These are phyloP conservation scores for Aphidius ervi DNA, from an alignment of 1,140 invertebrate genomes.

Conservation along the genomic window DNA sequence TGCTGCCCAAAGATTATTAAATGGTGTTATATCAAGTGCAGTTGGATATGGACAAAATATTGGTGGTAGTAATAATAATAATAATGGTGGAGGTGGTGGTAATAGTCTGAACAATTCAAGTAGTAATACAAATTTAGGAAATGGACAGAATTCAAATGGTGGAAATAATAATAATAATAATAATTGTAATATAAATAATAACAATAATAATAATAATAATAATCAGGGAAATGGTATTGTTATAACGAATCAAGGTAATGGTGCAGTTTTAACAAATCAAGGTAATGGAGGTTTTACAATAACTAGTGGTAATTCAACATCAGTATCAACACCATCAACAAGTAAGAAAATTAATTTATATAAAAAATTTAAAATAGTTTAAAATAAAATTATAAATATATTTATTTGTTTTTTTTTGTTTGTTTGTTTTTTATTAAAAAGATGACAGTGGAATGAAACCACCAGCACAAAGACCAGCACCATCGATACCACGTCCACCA, in stretches of 20 bases:
- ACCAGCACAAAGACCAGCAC: slow-evolving; percentile 54
- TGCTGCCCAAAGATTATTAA: slow-evolving; percentile 51
- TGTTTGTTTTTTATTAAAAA: slow-evolving; percentile 25
- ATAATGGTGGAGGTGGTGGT: slow-evolving; percentile 11
- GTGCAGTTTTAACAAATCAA: slow-evolving; percentile 37
- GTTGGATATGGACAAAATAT: slow-evolving; percentile 50
- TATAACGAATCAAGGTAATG: slow-evolving; percentile 28
- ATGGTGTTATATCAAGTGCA: slow-evolving; percentile 50
- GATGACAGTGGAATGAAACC: slow-evolving; percentile 55
- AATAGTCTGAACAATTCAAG: too few relatives aligned
- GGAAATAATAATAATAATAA: slow-evolving; percentile 21
- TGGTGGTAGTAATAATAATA: slow-evolving; percentile 24
- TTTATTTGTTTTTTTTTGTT: slow-evolving; percentile 20
- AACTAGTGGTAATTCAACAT: not conserved
- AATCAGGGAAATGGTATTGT: slow-evolving; percentile 37
- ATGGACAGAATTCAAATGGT: too few relatives aligned
- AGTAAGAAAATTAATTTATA: not conserved
- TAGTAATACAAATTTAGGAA: too few relatives aligned
- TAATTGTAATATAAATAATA: slow-evolving; percentile 15
- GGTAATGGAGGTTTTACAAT: slow-evolving; percentile 7
- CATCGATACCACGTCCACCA: slow-evolving; percentile 64
- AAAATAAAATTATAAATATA: not conserved
- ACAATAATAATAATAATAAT: slow-evolving; percentile 21
- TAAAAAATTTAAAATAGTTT: not conserved
- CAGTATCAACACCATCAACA: slow-evolving; percentile 1